Percentiles rank a stretch among this genome's conserved stretches.
Conservation (phyloP, 2,888 invertebrate species). For the Theretra japonica region DNA sequence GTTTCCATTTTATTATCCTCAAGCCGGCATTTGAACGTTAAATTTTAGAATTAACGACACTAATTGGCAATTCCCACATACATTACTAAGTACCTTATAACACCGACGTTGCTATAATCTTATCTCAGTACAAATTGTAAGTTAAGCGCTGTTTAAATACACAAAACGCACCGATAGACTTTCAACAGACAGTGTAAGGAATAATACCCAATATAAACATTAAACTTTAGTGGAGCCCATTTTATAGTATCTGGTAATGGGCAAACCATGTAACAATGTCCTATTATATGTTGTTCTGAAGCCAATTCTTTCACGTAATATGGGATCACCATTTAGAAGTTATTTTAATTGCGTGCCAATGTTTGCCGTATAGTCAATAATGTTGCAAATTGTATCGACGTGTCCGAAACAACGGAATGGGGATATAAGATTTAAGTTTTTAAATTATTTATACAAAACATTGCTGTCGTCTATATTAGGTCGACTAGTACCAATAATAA, state of each 20-base stretch:
- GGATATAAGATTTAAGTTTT: not conserved
- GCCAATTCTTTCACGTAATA: slow-evolving; percentile 61
- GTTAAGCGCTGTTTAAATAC: slow-evolving; percentile 23
- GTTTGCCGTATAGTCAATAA: slow-evolving; percentile 48
- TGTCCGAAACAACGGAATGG: not conserved
- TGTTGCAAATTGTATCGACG: slow-evolving; percentile 17
- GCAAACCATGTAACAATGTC: slow-evolving; percentile 77
- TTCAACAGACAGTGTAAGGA: slow-evolving; percentile 33
- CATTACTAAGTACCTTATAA: slow-evolving; percentile 27
- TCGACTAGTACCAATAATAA: too few relatives aligned
- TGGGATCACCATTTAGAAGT: slow-evolving; percentile 60
- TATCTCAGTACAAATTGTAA: slow-evolving; percentile 28
- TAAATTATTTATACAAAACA: too few relatives aligned
- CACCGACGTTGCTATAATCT: slow-evolving; percentile 26
- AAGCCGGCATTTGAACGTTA: not conserved
- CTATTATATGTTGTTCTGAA: slow-evolving; percentile 43
- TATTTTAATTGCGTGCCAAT: slow-evolving; percentile 59
- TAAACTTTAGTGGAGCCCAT: slow-evolving; percentile 70
- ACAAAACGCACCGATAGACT: slow-evolving; percentile 23
- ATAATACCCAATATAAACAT: slow-evolving; percentile 69
- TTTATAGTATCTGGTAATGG: slow-evolving; percentile 74
- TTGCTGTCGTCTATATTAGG: too few relatives aligned
- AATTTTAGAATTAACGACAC: slow-evolving; percentile 22
- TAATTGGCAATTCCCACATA: slow-evolving; percentile 27
- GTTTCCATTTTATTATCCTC: not conserved